A percentile compares a stretch with the other conserved stretches of the same genome.
phyloP scores from a whole-genome alignment of 1,140 invertebrate genomes.

The Halesus radiatus region DNA sequence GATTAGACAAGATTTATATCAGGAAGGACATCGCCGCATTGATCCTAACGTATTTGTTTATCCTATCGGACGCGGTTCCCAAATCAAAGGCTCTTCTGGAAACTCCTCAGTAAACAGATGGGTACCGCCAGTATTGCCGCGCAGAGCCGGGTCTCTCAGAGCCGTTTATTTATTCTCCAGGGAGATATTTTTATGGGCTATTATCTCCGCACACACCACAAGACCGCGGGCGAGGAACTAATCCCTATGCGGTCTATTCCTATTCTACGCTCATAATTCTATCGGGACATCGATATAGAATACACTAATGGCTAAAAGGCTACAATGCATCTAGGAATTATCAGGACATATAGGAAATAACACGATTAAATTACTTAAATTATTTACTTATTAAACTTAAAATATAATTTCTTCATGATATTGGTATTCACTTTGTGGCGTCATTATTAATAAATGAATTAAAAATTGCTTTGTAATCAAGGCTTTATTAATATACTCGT shows the following conservation, averaged over 20 bases:
- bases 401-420: no score
- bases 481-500: no score
- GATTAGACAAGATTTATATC: conserved; percentile 39
- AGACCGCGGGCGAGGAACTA: conserved; percentile 14
- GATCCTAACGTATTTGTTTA: conserved; percentile 17
- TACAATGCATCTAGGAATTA: no score
- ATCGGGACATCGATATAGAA: no score
- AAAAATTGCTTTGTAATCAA: no score
- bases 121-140: conserved; percentile 1
- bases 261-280: not conserved
- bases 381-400: no score
- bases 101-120: conserved; percentile 27
- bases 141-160: not conserved
- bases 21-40: conserved; percentile 25
- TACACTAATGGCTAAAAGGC: no score
- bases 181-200: conserved; percentile 49
- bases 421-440: no score
- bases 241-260: conserved; percentile 6
- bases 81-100: conserved; percentile 21
- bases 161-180: conserved; percentile 27
- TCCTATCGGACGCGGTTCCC: conserved; percentile 14
- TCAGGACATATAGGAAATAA: no score
- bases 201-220: conserved; percentile 41
- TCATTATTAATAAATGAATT: no score
- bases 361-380: no score